These are phyloP conservation scores for Diadegma fenestrale DNA, from an alignment of 2,888 invertebrate species.

Conservation along the genomic window DNA sequence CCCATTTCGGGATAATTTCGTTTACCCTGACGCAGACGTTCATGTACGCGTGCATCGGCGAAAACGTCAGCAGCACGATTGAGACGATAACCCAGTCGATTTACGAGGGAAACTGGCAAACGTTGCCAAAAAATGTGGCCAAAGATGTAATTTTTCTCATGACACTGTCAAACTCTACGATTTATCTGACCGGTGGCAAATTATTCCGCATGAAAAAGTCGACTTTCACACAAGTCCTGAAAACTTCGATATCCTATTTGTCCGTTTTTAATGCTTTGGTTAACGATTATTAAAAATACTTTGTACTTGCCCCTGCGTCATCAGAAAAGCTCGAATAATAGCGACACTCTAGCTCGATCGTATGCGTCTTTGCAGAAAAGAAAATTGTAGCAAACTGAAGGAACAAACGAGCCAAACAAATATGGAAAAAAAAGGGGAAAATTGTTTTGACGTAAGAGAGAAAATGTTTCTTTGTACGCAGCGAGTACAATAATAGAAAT, in stretches of 20 bases:
- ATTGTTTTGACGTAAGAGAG: not conserved
- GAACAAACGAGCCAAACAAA: not conserved
- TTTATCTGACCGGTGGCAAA: constrained; percentile 70
- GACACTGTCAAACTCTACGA: constrained; percentile 70
- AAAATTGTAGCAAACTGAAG: too few relatives aligned
- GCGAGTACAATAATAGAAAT: constrained; percentile 27
- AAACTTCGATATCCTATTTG: constrained; percentile 69
- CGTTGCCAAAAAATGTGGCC: not conserved
- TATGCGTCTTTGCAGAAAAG: too few relatives aligned
- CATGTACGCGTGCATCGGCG: constrained; percentile 70
- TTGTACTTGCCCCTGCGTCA: not conserved
- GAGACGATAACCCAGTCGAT: constrained; percentile 43
- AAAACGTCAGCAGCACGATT: constrained; percentile 66
- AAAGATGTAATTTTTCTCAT: constrained; percentile 65
- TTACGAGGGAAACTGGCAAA: constrained; percentile 18
- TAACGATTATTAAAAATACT: not conserved
- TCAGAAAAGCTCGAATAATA: too few relatives aligned
- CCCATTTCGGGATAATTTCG: constrained; percentile 44
- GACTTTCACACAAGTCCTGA: constrained; percentile 67
- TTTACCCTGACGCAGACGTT: constrained; percentile 70
- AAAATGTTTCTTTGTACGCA: constrained; percentile 23
- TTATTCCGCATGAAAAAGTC: constrained; percentile 68
- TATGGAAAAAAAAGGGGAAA: constrained; percentile 6
- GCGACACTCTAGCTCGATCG: too few relatives aligned
- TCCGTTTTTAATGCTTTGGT: constrained; percentile 22